Evolutionary conservation across 2,888 invertebrate genomes (phyloP).

Genomic region (Chrysomela aeneicollis): DNA sequence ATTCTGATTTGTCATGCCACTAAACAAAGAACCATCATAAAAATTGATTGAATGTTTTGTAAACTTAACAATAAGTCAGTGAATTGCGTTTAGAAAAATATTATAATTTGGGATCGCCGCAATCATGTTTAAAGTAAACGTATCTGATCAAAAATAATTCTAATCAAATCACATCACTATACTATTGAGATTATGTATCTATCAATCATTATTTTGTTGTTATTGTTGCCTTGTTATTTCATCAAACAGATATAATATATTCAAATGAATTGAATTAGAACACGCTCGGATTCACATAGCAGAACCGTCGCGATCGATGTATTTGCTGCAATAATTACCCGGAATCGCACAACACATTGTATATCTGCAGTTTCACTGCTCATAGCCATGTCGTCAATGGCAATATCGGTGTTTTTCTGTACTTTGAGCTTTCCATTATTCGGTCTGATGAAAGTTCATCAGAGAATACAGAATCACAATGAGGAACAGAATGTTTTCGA

Average conservation of each 20-base stretch:
- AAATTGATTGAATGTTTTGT: too few species aligned
- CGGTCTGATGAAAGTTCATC: neutral
- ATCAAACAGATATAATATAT: neutral
- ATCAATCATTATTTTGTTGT: neutral
- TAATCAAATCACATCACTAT: too few species aligned
- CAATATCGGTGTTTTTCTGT: neutral
- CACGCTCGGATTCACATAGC: neutral
- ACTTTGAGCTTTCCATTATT: constrained; percentile 4
- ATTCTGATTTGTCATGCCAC: too few species aligned
- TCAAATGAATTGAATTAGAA: neutral
- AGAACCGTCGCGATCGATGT: neutral
- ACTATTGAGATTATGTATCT: neutral
- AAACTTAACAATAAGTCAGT: too few species aligned
- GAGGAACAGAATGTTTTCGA: constrained; percentile 3
- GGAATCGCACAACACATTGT: neutral
- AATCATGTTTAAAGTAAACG: too few species aligned
- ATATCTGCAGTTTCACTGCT: neutral
- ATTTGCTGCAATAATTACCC: neutral
- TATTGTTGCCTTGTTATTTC: neutral
- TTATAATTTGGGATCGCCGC: too few species aligned
- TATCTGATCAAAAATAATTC: too few species aligned
- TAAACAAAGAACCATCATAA: too few species aligned
- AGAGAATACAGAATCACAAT: neutral
- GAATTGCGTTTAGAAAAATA: too few species aligned
- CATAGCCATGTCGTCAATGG: neutral